These are phyloP conservation scores for Hypomecis punctinalis DNA, from an alignment of 2,888 invertebrate species.

Conservation along the genomic window DNA sequence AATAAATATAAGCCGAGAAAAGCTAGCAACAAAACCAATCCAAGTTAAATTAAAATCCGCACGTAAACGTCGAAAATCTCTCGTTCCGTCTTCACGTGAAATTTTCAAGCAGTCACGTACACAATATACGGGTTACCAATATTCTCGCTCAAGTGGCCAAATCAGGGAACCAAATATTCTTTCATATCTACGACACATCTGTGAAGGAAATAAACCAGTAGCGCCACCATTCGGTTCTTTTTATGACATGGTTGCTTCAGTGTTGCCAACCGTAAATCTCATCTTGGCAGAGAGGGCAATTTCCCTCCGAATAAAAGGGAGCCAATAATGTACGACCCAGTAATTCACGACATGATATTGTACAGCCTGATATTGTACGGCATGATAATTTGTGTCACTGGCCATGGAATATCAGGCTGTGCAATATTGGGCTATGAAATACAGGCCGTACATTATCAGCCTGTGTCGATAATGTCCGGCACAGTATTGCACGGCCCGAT, in stretches of 20 bases:
- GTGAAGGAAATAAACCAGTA: background rate
- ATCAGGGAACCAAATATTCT: background rate
- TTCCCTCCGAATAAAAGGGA: slow-evolving; percentile 36
- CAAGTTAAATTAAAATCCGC: slow-evolving; percentile 11
- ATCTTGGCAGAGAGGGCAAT: slow-evolving; percentile 37
- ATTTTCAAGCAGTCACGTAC: slow-evolving; percentile 40
- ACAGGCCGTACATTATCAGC: too few relatives aligned
- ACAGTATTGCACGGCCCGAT: too few relatives aligned
- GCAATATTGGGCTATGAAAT: too few relatives aligned
- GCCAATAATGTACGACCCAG: too few relatives aligned
- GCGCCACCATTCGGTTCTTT: background rate
- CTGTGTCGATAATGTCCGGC: too few relatives aligned
- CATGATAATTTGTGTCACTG: too few relatives aligned
- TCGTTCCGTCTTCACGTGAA: slow-evolving; percentile 26
- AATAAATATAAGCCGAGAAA: slow-evolving; percentile 17
- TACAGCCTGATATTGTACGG: too few relatives aligned
- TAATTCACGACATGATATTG: too few relatives aligned
- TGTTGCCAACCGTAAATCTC: slow-evolving; percentile 39
- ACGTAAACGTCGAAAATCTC: slow-evolving; percentile 19
- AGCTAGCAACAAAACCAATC: slow-evolving; percentile 1
- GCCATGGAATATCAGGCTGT: too few relatives aligned
- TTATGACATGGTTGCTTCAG: slow-evolving; percentile 1
- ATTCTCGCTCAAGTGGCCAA: background rate
- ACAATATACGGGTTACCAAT: slow-evolving; percentile 37
- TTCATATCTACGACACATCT: background rate